Conservation (phyloP, 2,797 vertebrate genomes). For the Pantherophis vulpinus region DNA sequence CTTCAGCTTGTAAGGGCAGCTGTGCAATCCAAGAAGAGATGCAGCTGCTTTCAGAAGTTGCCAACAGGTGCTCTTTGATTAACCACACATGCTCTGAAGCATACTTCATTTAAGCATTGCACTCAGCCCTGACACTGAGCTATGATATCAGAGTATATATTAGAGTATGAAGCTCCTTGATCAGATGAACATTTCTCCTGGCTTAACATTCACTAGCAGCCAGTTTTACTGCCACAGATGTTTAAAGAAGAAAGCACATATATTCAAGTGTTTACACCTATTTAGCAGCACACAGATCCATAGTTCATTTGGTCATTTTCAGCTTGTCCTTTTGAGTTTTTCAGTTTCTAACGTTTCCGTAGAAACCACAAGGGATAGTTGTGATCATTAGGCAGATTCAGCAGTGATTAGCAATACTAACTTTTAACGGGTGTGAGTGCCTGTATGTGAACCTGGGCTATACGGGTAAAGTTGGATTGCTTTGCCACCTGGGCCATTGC, state of each 20-base stretch:
- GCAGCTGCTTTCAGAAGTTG: not conserved
- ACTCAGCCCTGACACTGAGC: not conserved
- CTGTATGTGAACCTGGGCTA: not conserved
- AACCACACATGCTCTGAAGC: not conserved
- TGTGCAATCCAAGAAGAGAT: not conserved
- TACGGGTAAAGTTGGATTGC: not conserved
- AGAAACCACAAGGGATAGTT: not conserved
- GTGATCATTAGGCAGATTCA: not conserved
- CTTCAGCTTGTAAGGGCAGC: not conserved
- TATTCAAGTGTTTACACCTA: not conserved
- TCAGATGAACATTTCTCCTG: not conserved
- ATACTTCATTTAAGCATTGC: not conserved
- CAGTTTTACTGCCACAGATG: not conserved
- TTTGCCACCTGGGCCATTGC: not conserved
- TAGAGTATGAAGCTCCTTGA: not conserved
- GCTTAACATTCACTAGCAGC: not conserved
- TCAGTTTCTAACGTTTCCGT: not conserved
- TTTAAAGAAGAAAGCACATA: not conserved
- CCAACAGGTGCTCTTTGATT: not conserved
- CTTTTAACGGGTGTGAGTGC: not conserved
- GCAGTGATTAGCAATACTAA: not conserved
- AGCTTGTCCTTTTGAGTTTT: not conserved
- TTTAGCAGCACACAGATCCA: not conserved
- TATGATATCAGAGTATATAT: not conserved
- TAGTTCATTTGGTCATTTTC: not conserved